Base-by-base conservation (phyloP, 2,113 vertebrate species). In the Gila orcuttii region DNA sequence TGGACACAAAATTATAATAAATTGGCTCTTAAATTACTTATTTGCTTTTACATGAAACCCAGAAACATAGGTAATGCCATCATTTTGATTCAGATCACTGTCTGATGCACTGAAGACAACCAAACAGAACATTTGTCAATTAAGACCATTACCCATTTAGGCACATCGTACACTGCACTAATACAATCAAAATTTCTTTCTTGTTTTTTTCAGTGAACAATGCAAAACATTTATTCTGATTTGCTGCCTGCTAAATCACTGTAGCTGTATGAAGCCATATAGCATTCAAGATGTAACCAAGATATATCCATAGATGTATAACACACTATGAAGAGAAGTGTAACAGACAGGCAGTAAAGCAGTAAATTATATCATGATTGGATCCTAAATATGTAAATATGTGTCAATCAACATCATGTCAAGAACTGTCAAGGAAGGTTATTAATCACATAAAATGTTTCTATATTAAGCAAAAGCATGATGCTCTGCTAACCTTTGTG, bases 41-140 rank as follows among this genome's bases (percentile, higher is more conserved):
- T 6, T 25, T 55, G 71, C 23, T 36, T 77, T 39, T 75, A 17
- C 31, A 86, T 33, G 11, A 79, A 36, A 83, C 31, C 25, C 19
- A 28, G 25, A 64, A 39, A 66, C 57, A 86, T 45, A 31, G 21
- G 11, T 73, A 74, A 79, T 88, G 64, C 9, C 66, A 42, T 73
- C 6, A 83, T 66, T 84, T 86, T 6, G 57, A 76, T 84, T 77
- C 11, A 21, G 42, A 28, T 59, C 77, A 86, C 31, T 25, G 6
- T 19, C 55, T 45, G 57, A 25, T 60, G n/a, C 45, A 19, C 33
- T 64, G 45, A 60, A 47, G 64, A 79, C n/a, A 55, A 55, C 11
- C 60, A 69, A 85, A 85, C 23, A 47, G 23, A 19, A 60, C 52
- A 83, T 86, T 88, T 86, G 71, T 36, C 69, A 76, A 75, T 86